A percentile compares a stretch with the other conserved stretches of the same genome.
Conservation (phyloP, 2,113 vertebrate genomes). For the Hystrix brachyura region DNA sequence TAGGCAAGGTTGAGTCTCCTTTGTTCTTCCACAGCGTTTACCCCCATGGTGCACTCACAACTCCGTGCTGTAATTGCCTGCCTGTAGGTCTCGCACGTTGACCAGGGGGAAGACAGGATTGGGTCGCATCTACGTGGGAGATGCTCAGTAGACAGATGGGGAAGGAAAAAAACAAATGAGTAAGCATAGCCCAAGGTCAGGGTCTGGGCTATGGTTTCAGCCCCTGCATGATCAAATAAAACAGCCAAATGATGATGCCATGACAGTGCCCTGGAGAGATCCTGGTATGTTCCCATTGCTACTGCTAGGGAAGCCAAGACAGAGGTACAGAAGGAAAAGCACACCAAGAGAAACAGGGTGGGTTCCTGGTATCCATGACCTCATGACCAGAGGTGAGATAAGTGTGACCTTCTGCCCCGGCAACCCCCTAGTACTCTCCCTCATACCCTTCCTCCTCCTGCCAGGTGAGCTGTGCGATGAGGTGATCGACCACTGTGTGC, state of each 20-base stretch:
- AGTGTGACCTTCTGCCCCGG: not conserved
- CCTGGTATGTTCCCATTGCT: not conserved
- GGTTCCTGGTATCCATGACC: not conserved
- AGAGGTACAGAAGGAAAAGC: not conserved
- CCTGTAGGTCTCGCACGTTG: not conserved
- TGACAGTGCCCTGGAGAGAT: not conserved
- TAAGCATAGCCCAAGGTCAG: not conserved
- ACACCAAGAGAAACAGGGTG: not conserved
- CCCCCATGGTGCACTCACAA: accelerated
- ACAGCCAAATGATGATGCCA: not conserved
- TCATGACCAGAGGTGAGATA: not conserved
- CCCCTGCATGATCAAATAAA: not conserved
- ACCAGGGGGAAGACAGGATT: not conserved
- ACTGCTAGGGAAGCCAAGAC: not conserved
- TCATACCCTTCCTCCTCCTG: accelerated
- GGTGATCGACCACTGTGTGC: conserved; percentile 93
- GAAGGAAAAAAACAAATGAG: not conserved
- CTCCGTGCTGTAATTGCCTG: not conserved
- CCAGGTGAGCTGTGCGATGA: conserved; percentile 97
- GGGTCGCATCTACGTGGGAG: accelerated
- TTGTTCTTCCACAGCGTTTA: not conserved
- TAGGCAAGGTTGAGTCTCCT: not conserved
- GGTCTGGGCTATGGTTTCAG: not conserved
- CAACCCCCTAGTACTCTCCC: not conserved
- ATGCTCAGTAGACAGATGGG: not conserved